Base-by-base conservation (phyloP, 2,888 invertebrate genomes). In the Quadroppia sp. region DNA sequence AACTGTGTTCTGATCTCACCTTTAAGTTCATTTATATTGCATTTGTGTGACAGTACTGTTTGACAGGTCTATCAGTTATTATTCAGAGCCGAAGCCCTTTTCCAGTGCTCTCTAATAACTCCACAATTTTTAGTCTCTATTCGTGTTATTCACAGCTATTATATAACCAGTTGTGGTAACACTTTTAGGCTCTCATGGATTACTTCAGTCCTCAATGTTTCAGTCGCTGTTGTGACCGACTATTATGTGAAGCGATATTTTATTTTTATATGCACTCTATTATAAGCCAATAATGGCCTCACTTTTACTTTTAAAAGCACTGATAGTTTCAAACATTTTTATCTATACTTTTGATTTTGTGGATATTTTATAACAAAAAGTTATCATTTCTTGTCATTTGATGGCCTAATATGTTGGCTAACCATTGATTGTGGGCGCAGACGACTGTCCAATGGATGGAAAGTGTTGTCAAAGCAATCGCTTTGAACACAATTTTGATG, bases 1-100 rank as follows among this genome's bases (percentile, higher is more conserved):
- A 56, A 23, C 11, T 56, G 56, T 23, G 56, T 25, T 25, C n/a
- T 56, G 15, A 2, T 23, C 56, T 56, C 56, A 56, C 56, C 56
- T 56, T 56, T 6, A 23, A 56, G 56, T 56, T 56, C 56, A 56
- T 56, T 56, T 56, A 56, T 56, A 56, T 56, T 28, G 56, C 23
- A 56, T 56, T 56, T 6, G 6, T 23, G 11, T 56, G 56, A 56
- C 56, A 56, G 25, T 20, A 56, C 6, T 56, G 25, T 56, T 56
- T 23, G 23, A 23, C 23, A 20, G 56, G 56, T 56, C 28, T 56
- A 56, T 56, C 25, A 56, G 56, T 25, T 23, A 28, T 25, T 28
- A 56, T 25, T 45, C 45, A 3, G 15, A 45, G 15, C 2, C 45
- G 11, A 17, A 17, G 13, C 40, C 40, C 40, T 40, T 13, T 40